Conservation (phyloP, 2,888 invertebrate genomes). For the Poecilus cupreus region DNA sequence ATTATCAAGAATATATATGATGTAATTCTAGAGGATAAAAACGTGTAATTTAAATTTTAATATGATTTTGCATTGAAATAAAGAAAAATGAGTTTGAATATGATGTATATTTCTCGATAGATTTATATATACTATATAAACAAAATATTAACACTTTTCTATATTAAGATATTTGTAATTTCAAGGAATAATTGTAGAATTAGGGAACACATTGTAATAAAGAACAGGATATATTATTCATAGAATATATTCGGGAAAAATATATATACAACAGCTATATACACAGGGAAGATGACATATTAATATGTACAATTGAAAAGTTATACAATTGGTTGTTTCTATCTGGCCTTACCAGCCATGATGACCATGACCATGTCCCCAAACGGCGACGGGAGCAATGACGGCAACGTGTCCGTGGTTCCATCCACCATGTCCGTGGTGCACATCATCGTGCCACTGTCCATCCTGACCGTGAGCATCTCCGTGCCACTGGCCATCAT, state of each 20-base stretch:
- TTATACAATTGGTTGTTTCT: not conserved
- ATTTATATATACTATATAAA: too few relatives aligned
- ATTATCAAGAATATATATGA: too few relatives aligned
- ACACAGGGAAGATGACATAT: not conserved
- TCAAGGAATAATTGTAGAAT: too few relatives aligned
- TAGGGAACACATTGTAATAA: too few relatives aligned
- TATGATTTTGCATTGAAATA: too few relatives aligned
- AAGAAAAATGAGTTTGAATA: too few relatives aligned
- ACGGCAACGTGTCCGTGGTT: not conserved
- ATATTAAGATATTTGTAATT: too few relatives aligned
- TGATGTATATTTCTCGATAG: too few relatives aligned
- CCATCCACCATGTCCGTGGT: not conserved
- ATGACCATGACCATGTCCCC: constrained; percentile 30
- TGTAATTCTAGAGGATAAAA: too few relatives aligned
- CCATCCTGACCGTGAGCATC: not conserved
- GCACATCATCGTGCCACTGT: not conserved
- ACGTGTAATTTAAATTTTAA: too few relatives aligned
- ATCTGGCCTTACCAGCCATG: constrained; percentile 21
- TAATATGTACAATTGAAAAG: not conserved
- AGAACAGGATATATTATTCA: too few relatives aligned
- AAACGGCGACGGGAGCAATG: not conserved
- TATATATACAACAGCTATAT: constrained; percentile 29
- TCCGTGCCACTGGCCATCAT: not conserved
- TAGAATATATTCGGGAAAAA: not conserved
- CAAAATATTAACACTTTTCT: too few relatives aligned